Evolutionary conservation across 1,140 invertebrate genomes (phyloP), one percentile per base, ranked within the genome.

Genomic region (Tetragnatha versicolor): DNA sequence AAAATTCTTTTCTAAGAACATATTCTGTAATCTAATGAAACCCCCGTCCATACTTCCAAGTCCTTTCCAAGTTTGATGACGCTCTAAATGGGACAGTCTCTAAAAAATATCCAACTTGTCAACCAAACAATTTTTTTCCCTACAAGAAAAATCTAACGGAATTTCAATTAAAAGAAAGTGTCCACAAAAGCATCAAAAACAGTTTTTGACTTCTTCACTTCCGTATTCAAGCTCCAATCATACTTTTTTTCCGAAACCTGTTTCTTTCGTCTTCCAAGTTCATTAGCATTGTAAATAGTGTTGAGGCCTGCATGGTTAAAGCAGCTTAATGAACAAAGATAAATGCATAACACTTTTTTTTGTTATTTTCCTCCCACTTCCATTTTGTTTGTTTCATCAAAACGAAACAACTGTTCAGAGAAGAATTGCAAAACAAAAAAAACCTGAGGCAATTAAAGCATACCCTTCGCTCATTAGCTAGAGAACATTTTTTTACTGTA

Each of bases 291-390:
- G 55, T 60, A 33, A 61, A 61, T 55, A 60, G 31, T 49, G 25
- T 17, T 17, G 9, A 12, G 25, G 6, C 47, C 5, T 61, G 49
- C 27, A 35, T 27, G 25, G 58, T 14, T 35, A 29, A 17, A 25
- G 17, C 70, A n/a, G n/a, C 42, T 75, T 75, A 75, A 75, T 75
- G 39, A 75, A 75, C 27, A 49, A 33, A 61, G 70, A 75, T 75
- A 47, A 75, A 75, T 75, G 51, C 55, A 63, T 49, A 61, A 33
- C 22, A 47, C 14, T 35, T 73, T 73, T 49, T 49, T 27, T 47
- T 63, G 9, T 20, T 49, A 14, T 69, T 49, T 37, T 51, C 63
- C 42, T 45, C 12, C 12, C n/a, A 45, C 42, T 51, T 51, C 25
- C 49, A 51, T 20, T 9, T 39, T 37, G 12, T 68, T 75, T 45